phyloP scores from a whole-genome alignment of 1,140 invertebrate species.

The Drosophila sp. region DNA sequence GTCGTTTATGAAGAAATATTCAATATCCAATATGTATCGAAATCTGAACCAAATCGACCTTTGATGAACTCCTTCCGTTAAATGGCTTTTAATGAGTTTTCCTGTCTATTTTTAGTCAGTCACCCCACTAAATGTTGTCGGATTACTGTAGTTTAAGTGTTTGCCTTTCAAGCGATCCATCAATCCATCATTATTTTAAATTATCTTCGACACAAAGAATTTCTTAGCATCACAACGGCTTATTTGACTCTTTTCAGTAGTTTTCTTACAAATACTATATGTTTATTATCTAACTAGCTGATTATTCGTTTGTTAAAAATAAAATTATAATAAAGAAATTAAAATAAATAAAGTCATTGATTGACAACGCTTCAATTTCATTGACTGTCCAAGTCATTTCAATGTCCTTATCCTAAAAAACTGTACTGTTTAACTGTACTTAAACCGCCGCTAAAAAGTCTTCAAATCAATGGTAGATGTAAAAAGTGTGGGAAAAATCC shows the following conservation, averaged over 20 bases:
- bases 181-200: slow-evolving; percentile 54
- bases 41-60: slow-evolving; percentile 18
- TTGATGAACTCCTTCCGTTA: slow-evolving; percentile 36
- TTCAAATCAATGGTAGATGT: background rate
- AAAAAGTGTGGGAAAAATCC: background rate
- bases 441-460: background rate
- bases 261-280: no score
- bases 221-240: background rate
- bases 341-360: no score
- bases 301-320: background rate
- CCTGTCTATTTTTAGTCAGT: slow-evolving; percentile 24
- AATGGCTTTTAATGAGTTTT: slow-evolving; percentile 42
- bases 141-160: slow-evolving; percentile 9
- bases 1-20: slow-evolving; percentile 14
- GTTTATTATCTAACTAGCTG: no score
- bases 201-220: background rate
- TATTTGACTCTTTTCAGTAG: no score
- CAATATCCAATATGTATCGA: slow-evolving; percentile 14
- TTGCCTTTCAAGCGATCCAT: slow-evolving; percentile 17
- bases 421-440: no score
- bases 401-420: no score
- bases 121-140: background rate
- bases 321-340: background rate
- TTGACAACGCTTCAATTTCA: background rate
- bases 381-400: no score